These are phyloP conservation scores for Cheirogaleus medius DNA, from an alignment of 2,113 vertebrate species.

Conservation along the genomic window DNA sequence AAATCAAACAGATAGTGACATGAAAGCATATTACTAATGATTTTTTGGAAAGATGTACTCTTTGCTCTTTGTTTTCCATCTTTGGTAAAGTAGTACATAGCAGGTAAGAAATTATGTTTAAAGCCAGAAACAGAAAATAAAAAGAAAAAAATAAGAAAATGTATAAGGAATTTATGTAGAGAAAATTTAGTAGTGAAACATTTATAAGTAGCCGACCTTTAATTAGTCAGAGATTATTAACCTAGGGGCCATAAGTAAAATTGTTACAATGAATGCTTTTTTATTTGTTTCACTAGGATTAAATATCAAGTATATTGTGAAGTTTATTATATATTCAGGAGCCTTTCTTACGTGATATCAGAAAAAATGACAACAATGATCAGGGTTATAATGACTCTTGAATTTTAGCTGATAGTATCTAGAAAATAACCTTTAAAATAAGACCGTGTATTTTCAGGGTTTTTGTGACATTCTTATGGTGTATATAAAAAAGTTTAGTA, in stretches of 20 bases:
- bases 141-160: slow-evolving; percentile 6
- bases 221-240: slow-evolving; percentile 6
- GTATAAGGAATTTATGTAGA: background rate
- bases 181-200: slow-evolving; percentile 24
- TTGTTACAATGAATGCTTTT: background rate
- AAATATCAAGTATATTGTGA: background rate
- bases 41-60: background rate
- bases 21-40: background rate
- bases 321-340: background rate
- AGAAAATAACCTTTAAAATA: slow-evolving; percentile 1
- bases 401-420: background rate
- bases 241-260: background rate
- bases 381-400: background rate
- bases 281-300: background rate
- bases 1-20: background rate
- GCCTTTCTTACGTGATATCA: background rate
- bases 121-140: background rate
- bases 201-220: background rate
- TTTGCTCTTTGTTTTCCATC: background rate
- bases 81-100: background rate
- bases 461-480: background rate
- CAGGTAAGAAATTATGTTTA: background rate
- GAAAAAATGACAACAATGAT: slow-evolving; percentile 6
- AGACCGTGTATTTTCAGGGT: background rate
- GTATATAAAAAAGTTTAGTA: background rate